Percentiles rank a stretch among this genome's conserved stretches.
Conservation (phyloP, 2,888 invertebrate species). For the Drosophila neotestacea region DNA sequence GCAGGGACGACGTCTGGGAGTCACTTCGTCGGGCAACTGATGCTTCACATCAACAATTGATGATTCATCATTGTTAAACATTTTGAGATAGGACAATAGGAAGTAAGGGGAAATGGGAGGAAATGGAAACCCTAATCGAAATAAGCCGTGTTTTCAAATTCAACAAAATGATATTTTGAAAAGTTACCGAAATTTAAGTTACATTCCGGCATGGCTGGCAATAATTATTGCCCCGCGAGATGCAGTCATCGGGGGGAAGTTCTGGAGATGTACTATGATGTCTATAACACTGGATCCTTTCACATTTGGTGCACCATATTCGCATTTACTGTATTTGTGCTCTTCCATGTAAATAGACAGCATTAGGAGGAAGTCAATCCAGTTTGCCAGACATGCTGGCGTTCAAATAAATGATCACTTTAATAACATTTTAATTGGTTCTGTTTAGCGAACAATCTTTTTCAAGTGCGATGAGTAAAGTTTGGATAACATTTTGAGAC, state of each 20-base stretch:
- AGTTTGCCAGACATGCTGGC: slow-evolving; percentile 14
- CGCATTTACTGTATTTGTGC: slow-evolving; percentile 32
- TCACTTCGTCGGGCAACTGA: slow-evolving; percentile 10
- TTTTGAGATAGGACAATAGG: slow-evolving; percentile 1
- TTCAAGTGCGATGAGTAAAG: no score
- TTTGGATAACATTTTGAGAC: no score
- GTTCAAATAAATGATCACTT: neutral
- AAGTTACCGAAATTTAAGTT: slow-evolving; percentile 13
- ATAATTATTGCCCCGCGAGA: neutral
- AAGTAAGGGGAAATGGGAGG: neutral
- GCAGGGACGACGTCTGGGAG: neutral
- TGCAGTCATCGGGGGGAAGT: slow-evolving; percentile 25
- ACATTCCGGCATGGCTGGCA: slow-evolving; percentile 19
- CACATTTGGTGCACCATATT: slow-evolving; percentile 38
- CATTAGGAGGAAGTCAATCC: slow-evolving; percentile 19
- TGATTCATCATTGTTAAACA: slow-evolving; percentile 73
- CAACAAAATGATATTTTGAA: slow-evolving; percentile 7
- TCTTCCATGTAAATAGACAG: slow-evolving; percentile 12
- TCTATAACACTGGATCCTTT: slow-evolving; percentile 35
- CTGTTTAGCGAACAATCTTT: neutral
- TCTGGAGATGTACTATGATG: slow-evolving; percentile 59
- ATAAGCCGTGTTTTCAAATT: slow-evolving; percentile 9
- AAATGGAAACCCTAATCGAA: neutral
- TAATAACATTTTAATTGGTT: no score
- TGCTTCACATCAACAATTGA: slow-evolving; percentile 23